Base-by-base conservation (phyloP, 2,797 vertebrate genomes). In the Chromobotia macracanthus region DNA sequence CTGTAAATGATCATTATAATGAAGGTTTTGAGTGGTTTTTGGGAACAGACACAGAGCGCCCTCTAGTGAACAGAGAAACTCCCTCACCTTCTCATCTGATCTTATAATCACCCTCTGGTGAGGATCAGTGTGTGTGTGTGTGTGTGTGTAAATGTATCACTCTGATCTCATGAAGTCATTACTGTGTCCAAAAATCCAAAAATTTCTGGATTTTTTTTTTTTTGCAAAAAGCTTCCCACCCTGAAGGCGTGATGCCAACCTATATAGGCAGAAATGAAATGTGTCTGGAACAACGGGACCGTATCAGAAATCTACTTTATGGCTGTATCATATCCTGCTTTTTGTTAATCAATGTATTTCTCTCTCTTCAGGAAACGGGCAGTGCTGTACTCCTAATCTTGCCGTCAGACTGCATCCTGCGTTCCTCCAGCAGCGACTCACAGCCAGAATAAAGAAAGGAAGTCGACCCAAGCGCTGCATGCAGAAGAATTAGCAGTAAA, bases 401-500 rank as follows among this genome's bases (percentile, higher is more conserved):
- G 66, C 41, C 19, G 51, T 82, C 35, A 63, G 80, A 81, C 75
- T 80, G 65, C 66, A 28, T 63, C 80, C 80, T 69, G 81, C 44
- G n/a, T 58, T 76, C 46, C 31, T 66, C 13, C 31, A 56, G 50
- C 38, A 60, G 60, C 66, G 56, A 53, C 79, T 41, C 23, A 64
- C 15, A 51, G 13, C 56, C 71, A 69, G 72, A 80, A 83, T 80
- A 85, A 85, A 83, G 80, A 80, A 38, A 80, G 84, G 84, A 85
- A 83, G 81, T 82, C 44, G 50, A 76, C 44, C 72, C 9, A 10
- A 44, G 41, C 1, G 41, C 10, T 23, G 61, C 67, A 63, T n/a
- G 56, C 44, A 38, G 21, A 75, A 35, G 61, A 83, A 82, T 72
- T 65, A 68, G 46, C 66, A 38, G 44, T 19, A 46, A 81, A 84